Evolutionary conservation across 1,140 invertebrate species (phyloP).

Genomic region (Lithobius niger): DNA sequence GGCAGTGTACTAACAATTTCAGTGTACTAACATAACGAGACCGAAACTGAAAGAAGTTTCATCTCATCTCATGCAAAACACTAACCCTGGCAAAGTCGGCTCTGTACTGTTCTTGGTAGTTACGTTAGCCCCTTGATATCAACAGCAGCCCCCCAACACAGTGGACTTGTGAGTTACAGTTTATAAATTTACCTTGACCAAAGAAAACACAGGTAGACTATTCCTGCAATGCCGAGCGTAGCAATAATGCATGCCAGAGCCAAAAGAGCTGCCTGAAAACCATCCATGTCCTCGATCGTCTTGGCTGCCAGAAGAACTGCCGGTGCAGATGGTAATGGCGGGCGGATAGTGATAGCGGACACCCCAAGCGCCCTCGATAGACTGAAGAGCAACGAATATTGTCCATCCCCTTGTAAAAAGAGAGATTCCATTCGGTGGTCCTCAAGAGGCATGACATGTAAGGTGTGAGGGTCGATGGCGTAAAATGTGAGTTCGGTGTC

Average conservation of each 20-base stretch:
- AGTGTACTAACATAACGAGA: too few relatives aligned
- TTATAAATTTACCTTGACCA: slow-evolving; percentile 87
- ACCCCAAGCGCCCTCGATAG: slow-evolving; percentile 35
- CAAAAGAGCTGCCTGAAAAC: slow-evolving; percentile 73
- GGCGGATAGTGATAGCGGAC: slow-evolving; percentile 50
- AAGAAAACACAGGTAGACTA: slow-evolving; percentile 79
- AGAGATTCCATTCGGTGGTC: slow-evolving; percentile 45
- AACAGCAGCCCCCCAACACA: too few relatives aligned
- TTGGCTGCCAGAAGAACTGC: slow-evolving; percentile 28
- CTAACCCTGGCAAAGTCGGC: too few relatives aligned
- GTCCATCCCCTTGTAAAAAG: slow-evolving; percentile 29
- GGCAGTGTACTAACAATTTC: too few relatives aligned
- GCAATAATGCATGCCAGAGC: slow-evolving; percentile 74
- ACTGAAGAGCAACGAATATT: slow-evolving; percentile 48
- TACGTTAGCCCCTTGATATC: too few relatives aligned
- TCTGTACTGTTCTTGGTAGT: too few relatives aligned
- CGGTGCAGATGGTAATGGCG: slow-evolving; percentile 39
- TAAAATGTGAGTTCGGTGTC: slow-evolving; percentile 83
- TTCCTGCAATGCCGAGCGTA: slow-evolving; percentile 65
- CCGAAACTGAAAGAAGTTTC: too few relatives aligned
- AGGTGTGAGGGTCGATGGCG: slow-evolving; percentile 59
- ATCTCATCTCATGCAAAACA: too few relatives aligned
- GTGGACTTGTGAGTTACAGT: too few relatives aligned
- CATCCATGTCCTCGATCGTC: slow-evolving; percentile 47
- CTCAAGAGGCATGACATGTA: slow-evolving; percentile 55